These are phyloP conservation scores for Vidua macroura DNA, from an alignment of 2,113 vertebrate genomes.

Conservation along the genomic window DNA sequence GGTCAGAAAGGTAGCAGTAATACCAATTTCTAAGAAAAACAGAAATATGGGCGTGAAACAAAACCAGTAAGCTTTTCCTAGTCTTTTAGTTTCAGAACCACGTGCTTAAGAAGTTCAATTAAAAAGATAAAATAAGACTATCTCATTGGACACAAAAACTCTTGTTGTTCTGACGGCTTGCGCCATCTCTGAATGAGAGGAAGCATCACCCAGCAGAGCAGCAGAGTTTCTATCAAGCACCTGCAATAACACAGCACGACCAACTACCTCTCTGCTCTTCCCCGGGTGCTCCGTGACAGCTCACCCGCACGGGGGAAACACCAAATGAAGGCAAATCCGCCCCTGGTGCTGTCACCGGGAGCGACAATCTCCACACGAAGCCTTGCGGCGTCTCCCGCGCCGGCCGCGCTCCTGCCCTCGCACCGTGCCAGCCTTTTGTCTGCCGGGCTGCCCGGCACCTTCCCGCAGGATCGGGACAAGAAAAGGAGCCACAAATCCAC, in stretches of 20 bases:
- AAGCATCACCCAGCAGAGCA: background rate
- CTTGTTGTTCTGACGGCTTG: rapidly evolving
- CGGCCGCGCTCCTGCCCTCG: background rate
- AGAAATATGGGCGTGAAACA: background rate
- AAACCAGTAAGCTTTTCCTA: background rate
- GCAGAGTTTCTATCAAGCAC: background rate
- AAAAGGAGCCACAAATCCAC: background rate
- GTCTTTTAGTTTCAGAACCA: background rate
- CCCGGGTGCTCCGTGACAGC: background rate
- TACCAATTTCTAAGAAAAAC: background rate
- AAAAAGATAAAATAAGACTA: background rate
- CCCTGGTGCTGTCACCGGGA: rapidly evolving
- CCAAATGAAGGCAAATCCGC: rapidly evolving
- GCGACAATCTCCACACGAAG: rapidly evolving
- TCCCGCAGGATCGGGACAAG: background rate
- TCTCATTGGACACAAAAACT: background rate
- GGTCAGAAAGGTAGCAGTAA: background rate
- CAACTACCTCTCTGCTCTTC: background rate
- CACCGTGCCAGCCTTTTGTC: background rate
- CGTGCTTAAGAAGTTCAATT: background rate
- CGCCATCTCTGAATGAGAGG: rapidly evolving
- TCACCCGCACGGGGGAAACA: background rate
- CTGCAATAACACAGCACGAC: background rate
- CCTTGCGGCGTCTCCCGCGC: background rate
- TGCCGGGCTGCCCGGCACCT: background rate